Evolutionary conservation across 2,113 vertebrate genomes (phyloP).

Genomic region (Electrona antarctica): DNA sequence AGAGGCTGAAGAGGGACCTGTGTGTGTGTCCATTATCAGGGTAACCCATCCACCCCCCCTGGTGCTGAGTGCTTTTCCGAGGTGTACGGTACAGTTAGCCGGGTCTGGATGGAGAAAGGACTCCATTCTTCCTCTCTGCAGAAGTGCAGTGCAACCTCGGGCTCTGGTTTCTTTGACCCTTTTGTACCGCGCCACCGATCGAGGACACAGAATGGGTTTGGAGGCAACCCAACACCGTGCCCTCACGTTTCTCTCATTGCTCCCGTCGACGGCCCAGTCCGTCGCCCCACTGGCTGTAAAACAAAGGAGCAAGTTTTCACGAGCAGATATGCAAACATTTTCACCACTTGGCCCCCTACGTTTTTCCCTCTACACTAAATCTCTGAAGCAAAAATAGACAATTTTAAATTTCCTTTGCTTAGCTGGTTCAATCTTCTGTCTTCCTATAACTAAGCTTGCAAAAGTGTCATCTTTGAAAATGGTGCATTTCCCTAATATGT

Average conservation of each 20-base stretch:
- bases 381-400: no score
- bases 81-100: conserved; percentile 68
- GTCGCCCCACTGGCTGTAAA: conserved; percentile 21
- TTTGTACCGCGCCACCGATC: conserved; percentile 73
- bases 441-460: no score
- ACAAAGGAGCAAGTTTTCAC: neutral
- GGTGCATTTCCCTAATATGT: no score
- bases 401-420: no score
- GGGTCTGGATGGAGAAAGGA: conserved; percentile 65
- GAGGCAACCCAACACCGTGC: conserved; percentile 72
- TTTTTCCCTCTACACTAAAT: no score
- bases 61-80: conserved; percentile 70
- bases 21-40: conserved; percentile 63
- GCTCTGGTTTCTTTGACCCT: conserved; percentile 76
- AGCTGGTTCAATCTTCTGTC: no score
- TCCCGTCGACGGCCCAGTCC: conserved; percentile 47
- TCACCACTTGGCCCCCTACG: no score
- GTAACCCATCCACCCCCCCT: conserved; percentile 63
- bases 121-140: conserved; percentile 70
- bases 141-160: conserved; percentile 59
- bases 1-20: conserved; percentile 42
- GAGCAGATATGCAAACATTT: neutral
- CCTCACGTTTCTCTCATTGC: conserved; percentile 66
- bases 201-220: conserved; percentile 76
- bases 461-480: no score